Evolutionary conservation across 1,140 invertebrate species (phyloP).

Genomic region (Myzus persicae): DNA sequence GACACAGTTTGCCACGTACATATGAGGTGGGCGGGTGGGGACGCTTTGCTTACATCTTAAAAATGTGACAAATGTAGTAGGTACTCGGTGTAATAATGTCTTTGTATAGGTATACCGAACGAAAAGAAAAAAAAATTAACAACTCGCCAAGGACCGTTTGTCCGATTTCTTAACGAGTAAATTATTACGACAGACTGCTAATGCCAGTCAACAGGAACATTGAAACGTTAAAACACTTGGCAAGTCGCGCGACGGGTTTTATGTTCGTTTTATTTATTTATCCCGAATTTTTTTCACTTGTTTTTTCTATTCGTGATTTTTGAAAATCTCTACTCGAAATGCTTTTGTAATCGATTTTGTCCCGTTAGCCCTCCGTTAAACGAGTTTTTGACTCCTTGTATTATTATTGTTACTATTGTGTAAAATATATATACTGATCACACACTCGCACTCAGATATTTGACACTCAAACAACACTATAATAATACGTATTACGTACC

Average conservation of each 20-base stretch:
- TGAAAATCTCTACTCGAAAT: constrained; percentile 7
- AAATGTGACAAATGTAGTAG: not conserved
- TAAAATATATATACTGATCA: not conserved
- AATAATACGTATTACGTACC: not conserved
- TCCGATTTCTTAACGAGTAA: constrained; percentile 43
- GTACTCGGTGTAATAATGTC: not conserved
- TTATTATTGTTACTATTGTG: not conserved
- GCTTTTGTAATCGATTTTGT: not conserved
- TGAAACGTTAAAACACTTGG: constrained; percentile 41
- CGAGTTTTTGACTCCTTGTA: not conserved
- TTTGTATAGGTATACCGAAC: not conserved
- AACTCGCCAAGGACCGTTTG: not conserved
- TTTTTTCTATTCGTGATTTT: constrained; percentile 30
- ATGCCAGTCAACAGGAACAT: constrained; percentile 26
- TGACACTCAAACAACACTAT: not conserved
- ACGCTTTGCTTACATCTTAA: not conserved
- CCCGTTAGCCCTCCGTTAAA: not conserved
- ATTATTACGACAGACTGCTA: constrained; percentile 28
- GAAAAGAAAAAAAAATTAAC: constrained; percentile 19
- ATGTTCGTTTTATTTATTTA: not conserved
- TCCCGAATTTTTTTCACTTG: not conserved
- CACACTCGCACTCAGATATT: no score
- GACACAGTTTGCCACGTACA: not conserved
- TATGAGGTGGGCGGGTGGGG: no score
- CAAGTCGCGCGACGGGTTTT: constrained; percentile 43